These are phyloP conservation scores for Callorhinus ursinus DNA, from an alignment of 2,113 vertebrate species.

Conservation along the genomic window DNA sequence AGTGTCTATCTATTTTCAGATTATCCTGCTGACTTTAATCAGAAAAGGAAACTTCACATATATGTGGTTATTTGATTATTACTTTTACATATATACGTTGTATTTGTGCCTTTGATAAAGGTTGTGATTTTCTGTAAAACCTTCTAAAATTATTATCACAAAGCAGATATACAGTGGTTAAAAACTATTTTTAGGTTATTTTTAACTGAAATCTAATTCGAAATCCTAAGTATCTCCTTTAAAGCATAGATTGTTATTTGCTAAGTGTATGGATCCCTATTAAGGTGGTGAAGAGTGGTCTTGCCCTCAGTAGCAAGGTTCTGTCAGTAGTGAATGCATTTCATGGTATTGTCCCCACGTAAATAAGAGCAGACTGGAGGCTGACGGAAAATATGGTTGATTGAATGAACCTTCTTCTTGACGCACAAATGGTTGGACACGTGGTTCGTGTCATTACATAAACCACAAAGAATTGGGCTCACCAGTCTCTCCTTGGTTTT, in stretches of 20 bases:
- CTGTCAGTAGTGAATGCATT: neutral
- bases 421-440: neutral
- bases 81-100: neutral
- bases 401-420: neutral
- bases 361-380: neutral
- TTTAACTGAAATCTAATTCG: neutral
- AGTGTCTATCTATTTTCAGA: neutral
- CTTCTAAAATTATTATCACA: neutral
- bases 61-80: neutral
- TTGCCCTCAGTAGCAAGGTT: neutral
- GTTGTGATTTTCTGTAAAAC: neutral
- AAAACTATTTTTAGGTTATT: neutral
- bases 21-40: neutral
- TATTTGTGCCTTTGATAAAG: neutral
- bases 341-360: neutral
- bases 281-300: neutral
- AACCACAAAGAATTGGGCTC: neutral
- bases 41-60: neutral
- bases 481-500: neutral
- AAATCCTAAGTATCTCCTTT: neutral
- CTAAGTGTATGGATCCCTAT: neutral
- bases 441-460: neutral
- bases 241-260: neutral
- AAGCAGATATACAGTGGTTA: neutral
- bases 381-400: neutral